Evolutionary conservation across 2,797 vertebrate genomes (phyloP), one percentile per base, ranked within the genome.

Genomic region (Botia almorhae): DNA sequence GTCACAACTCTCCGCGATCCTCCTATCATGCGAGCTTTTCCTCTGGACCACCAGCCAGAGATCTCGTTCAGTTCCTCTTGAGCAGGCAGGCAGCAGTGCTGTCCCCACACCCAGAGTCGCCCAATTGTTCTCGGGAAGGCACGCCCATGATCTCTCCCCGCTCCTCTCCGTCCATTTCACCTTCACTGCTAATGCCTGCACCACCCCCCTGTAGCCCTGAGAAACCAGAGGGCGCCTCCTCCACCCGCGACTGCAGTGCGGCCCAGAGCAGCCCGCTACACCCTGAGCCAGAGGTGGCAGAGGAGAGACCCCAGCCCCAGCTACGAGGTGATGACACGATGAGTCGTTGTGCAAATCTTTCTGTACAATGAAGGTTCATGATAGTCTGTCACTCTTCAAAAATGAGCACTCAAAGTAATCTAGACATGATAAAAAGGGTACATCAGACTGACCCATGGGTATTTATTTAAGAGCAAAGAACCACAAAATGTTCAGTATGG

Each of bases 201-300:
- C 85, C 93, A 0, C 89, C 85, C 0, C 85, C 90, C 1, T 89
- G 87, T 11, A 91, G 86, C 64, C 92, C 87, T 0, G 88, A 89
- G 76, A 87, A 76, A 70, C 43, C 84, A 0, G 63, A 61, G n/a
- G 76, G 69, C 60, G 91, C 90, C 46, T 88, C 90, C 0, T 91
- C 91, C 0, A 82, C 86, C 58, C 84, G 89, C 14, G 90, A 87
- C 83, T 96, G 96, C 76, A 94, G 93, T 70, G 94, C 93, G 58
- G 89, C 92, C 93, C 95, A 46, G 94, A 97, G 85, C 92, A 96
- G 96, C 87, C 95, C 93, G 0, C 93, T 96, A 0, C 95, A 95
- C 83, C 93, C 94, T 0, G 97, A 97, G 85, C 92, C 92, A 0
- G 94, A 95, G 0, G 90, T 91, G 51, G 93, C 91, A 0, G 94